Conservation (phyloP, 2,113 vertebrate species). For the Chlorodrepanis virens region DNA sequence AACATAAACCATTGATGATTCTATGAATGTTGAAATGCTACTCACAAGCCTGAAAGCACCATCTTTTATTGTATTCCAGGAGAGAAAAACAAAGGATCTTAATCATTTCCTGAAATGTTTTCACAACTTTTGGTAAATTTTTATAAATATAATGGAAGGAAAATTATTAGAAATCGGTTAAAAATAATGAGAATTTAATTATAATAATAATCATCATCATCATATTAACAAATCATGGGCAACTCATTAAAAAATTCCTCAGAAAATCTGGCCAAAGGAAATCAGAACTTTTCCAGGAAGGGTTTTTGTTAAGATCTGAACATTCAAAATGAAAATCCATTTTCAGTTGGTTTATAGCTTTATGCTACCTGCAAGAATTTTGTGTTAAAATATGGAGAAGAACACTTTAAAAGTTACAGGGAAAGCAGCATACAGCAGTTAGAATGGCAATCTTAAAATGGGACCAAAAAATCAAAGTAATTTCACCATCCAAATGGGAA, state of each 20-base stretch:
- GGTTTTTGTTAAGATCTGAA: neutral
- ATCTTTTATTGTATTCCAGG: neutral
- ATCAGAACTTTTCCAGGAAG: neutral
- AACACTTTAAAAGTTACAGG: neutral
- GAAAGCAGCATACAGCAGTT: neutral
- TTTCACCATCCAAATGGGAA: neutral
- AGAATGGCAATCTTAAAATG: neutral
- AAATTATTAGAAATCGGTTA: neutral
- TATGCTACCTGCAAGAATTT: neutral
- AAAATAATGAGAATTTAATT: neutral
- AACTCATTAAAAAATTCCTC: neutral
- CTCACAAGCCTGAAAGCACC: rapidly evolving
- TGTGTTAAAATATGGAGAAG: neutral
- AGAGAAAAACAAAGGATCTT: neutral
- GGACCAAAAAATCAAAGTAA: neutral
- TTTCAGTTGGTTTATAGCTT: neutral
- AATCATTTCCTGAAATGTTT: neutral
- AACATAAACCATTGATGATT: neutral
- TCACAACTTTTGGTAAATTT: neutral
- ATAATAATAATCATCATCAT: neutral
- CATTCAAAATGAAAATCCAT: neutral
- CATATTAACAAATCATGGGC: neutral
- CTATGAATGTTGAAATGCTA: neutral
- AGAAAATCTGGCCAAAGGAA: neutral
- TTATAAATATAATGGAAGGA: neutral